Evolutionary conservation across 2,113 vertebrate genomes (phyloP).

Genomic region (Apodemus sylvaticus): DNA sequence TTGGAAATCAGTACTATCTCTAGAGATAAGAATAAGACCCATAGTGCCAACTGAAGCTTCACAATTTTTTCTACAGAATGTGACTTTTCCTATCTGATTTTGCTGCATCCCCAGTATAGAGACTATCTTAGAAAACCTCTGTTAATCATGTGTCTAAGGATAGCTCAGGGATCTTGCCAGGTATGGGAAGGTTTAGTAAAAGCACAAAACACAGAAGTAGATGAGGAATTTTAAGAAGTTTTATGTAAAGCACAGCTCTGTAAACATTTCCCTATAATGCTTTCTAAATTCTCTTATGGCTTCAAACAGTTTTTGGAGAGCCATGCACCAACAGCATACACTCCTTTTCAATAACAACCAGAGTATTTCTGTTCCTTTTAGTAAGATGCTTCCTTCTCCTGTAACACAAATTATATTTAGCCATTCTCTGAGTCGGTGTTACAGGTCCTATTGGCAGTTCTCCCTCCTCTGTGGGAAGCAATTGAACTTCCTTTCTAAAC

Average conservation of each 20-base stretch:
- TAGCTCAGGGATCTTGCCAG: constrained; percentile 19
- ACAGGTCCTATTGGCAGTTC: constrained; percentile 29
- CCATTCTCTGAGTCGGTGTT: constrained; percentile 57
- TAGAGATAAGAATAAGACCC: constrained; percentile 45
- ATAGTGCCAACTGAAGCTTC: neutral
- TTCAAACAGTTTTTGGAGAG: neutral
- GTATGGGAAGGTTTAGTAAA: neutral
- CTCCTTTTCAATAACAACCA: neutral
- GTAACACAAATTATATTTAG: constrained; percentile 65
- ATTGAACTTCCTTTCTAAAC: constrained; percentile 59
- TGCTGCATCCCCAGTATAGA: neutral
- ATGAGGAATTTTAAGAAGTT: constrained; percentile 13
- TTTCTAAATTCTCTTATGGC: neutral
- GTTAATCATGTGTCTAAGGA: constrained; percentile 5
- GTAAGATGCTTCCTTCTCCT: constrained; percentile 49
- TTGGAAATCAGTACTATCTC: constrained; percentile 37
- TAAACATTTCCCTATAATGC: neutral
- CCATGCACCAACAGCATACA: neutral
- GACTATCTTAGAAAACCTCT: constrained; percentile 12
- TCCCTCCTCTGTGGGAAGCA: constrained; percentile 18
- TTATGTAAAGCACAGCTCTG: neutral
- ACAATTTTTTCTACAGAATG: constrained; percentile 16
- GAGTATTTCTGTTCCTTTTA: constrained; percentile 51
- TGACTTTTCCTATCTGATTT: constrained; percentile 57
- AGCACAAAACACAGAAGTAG: neutral